A percentile compares a stretch with the other conserved stretches of the same genome.
Conservation (phyloP, 2,113 vertebrate species). For the Psittacula cyanocephala region DNA sequence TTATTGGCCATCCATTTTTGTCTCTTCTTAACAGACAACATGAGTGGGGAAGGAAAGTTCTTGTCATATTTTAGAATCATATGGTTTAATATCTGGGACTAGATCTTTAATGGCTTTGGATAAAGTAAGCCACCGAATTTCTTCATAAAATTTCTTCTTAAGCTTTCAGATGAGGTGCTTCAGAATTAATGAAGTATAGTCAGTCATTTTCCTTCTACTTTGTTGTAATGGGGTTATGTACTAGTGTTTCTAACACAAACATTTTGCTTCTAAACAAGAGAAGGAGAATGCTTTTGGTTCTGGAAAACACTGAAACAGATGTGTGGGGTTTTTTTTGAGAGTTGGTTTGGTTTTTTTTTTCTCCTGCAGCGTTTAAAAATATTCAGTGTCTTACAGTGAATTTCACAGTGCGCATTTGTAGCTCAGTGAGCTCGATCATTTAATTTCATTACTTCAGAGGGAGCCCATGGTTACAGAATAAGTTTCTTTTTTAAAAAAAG, state of each 20-base stretch:
- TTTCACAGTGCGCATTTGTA: not conserved
- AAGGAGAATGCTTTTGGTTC: not conserved
- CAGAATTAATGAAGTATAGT: not conserved
- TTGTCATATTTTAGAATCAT: not conserved
- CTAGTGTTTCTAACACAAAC: not conserved
- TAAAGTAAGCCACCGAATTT: not conserved
- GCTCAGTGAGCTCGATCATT: not conserved
- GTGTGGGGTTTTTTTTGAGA: accelerated
- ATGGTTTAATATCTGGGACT: not conserved
- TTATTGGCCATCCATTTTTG: not conserved
- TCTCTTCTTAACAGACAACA: not conserved
- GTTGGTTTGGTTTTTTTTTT: not conserved
- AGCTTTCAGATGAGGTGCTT: not conserved
- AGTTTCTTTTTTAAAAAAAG: not conserved
- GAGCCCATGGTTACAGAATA: not conserved
- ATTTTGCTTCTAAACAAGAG: not conserved
- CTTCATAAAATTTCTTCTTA: not conserved
- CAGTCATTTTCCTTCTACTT: not conserved
- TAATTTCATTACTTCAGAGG: not conserved
- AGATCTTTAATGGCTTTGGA: not conserved
- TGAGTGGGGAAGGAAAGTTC: not conserved
- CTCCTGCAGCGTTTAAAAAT: not conserved
- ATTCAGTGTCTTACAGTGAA: not conserved
- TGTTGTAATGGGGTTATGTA: not conserved
- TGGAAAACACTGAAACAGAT: not conserved